A percentile compares a stretch with the other conserved stretches of the same genome.
These are phyloP conservation scores for Pocillopora meandrina DNA, from an alignment of 92 coral and sea anemone species.

Conservation along the genomic window DNA sequence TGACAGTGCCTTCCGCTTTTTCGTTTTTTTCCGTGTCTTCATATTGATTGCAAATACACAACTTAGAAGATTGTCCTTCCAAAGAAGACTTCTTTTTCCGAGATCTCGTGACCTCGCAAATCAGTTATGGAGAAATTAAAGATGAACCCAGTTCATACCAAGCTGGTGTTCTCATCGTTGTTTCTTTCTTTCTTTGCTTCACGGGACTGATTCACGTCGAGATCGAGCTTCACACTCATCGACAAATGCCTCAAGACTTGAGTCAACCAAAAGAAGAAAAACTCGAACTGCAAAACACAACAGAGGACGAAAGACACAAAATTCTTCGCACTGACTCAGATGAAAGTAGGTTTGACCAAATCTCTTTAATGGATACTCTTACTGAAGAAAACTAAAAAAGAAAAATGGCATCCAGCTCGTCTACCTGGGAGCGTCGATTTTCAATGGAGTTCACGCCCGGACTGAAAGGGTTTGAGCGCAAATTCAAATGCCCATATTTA, in stretches of 20 bases:
- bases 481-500: no score
- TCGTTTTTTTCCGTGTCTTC: no score
- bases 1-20: no score
- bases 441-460: no score
- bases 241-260: slow-evolving; percentile 27
- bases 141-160: neutral
- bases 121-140: neutral
- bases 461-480: no score
- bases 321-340: neutral
- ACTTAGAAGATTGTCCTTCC: no score
- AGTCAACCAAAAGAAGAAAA: slow-evolving; percentile 2
- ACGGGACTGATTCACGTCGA: slow-evolving; percentile 32
- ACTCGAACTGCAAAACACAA: neutral
- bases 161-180: slow-evolving; percentile 8
- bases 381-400: neutral
- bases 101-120: neutral
- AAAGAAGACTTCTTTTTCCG: no score
- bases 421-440: neutral
- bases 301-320: neutral
- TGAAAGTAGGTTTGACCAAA: neutral
- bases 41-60: no score
- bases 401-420: neutral
- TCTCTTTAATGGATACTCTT: no score
- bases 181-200: slow-evolving; percentile 18
- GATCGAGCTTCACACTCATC: slow-evolving; percentile 18